These are phyloP conservation scores for Psococerastis gibbosa DNA, from an alignment of 2,888 invertebrate species.

Conservation along the genomic window DNA sequence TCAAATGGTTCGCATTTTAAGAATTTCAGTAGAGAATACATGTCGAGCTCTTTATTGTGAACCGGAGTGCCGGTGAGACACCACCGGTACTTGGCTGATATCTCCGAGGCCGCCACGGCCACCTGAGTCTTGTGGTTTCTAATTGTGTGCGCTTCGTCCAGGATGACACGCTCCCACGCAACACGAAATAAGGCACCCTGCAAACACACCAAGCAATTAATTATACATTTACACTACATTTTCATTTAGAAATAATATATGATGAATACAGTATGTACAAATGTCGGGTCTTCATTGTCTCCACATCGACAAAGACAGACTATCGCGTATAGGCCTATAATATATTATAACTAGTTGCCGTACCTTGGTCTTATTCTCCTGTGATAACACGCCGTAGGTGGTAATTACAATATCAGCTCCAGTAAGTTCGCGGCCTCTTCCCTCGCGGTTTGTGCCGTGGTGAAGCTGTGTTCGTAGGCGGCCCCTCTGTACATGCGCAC, in stretches of 20 bases:
- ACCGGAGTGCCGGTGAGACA: slow-evolving; percentile 88
- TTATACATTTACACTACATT: slow-evolving; percentile 1
- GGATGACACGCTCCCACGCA: slow-evolving; percentile 66
- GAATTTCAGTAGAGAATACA: slow-evolving; percentile 66
- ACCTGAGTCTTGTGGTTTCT: slow-evolving; percentile 70
- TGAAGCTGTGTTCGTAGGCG: slow-evolving; percentile 45
- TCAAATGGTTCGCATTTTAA: slow-evolving; percentile 74
- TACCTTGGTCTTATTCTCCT: slow-evolving; percentile 30
- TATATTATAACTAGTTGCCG: neutral
- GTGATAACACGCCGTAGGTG: slow-evolving; percentile 58
- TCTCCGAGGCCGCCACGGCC: slow-evolving; percentile 45
- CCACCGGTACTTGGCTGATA: slow-evolving; percentile 50
- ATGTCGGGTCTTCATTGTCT: neutral
- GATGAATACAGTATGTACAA: neutral
- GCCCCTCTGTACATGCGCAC: slow-evolving; percentile 38
- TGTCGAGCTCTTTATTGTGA: slow-evolving; percentile 78
- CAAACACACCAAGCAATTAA: slow-evolving; percentile 17
- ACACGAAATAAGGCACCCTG: slow-evolving; percentile 43
- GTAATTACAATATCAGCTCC: slow-evolving; percentile 69
- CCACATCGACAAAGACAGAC: neutral
- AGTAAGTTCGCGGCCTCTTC: slow-evolving; percentile 39
- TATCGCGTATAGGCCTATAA: no score
- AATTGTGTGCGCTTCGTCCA: slow-evolving; percentile 88
- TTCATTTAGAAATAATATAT: neutral
- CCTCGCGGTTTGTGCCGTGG: slow-evolving; percentile 63